phyloP scores from a whole-genome alignment of 2,888 invertebrate genomes.

The Parnassius smintheus region DNA sequence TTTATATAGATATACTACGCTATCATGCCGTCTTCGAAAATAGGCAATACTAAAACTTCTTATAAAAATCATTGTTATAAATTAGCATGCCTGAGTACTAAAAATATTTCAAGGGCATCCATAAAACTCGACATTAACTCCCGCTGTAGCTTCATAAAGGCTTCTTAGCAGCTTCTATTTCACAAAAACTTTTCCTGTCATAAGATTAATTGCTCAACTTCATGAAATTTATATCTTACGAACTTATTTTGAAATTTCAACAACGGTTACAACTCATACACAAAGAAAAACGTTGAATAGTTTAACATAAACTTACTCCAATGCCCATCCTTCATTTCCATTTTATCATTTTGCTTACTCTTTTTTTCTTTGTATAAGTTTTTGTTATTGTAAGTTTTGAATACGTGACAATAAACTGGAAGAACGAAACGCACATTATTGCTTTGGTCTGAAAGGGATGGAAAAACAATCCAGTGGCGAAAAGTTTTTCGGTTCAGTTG shows the following conservation, averaged over 20 bases:
- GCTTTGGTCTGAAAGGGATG: constrained; percentile 38
- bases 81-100: too few relatives aligned
- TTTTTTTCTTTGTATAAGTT: constrained; percentile 24
- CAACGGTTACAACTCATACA: constrained; percentile 12
- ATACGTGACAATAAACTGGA: constrained; percentile 20
- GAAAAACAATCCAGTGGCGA: constrained; percentile 60
- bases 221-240: constrained; percentile 4
- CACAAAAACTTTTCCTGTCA: background rate
- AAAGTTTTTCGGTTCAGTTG: constrained; percentile 61
- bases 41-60: too few relatives aligned
- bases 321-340: constrained; percentile 20
- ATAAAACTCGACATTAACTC: too few relatives aligned
- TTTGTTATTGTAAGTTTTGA: constrained; percentile 23
- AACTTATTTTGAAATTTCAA: constrained; percentile 17
- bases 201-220: background rate
- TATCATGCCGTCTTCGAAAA: too few relatives aligned
- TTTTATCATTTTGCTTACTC: constrained; percentile 19
- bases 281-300: constrained; percentile 16
- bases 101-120: too few relatives aligned
- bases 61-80: too few relatives aligned
- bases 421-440: constrained; percentile 22
- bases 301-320: constrained; percentile 18
- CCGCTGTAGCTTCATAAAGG: too few relatives aligned
- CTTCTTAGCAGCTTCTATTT: too few relatives aligned
- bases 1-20: too few relatives aligned